Conservation (phyloP, 2,113 vertebrate genomes). For the Pontoporia blainvillei region DNA sequence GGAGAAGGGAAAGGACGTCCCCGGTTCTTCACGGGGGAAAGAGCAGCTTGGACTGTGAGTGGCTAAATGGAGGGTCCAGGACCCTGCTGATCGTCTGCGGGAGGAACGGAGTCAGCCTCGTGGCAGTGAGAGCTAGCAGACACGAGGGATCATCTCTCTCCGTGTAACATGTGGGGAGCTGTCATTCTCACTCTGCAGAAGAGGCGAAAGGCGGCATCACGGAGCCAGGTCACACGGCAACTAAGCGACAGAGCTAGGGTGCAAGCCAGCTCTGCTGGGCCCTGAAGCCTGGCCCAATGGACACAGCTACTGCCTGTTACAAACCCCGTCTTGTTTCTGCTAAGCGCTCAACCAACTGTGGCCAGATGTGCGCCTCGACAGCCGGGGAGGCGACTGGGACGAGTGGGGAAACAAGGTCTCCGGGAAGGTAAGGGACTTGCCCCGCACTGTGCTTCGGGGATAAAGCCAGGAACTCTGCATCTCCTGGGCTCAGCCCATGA, state of each 20-base stretch:
- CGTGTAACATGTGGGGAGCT: accelerated
- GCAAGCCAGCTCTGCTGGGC: neutral
- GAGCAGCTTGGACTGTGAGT: neutral
- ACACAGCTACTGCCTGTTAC: neutral
- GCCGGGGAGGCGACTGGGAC: neutral
- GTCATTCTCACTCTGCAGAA: neutral
- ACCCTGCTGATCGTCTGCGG: no score
- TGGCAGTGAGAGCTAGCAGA: accelerated
- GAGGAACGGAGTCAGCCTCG: neutral
- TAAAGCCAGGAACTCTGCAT: neutral
- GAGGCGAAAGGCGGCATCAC: neutral
- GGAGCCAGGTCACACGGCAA: neutral
- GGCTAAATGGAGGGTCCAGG: neutral
- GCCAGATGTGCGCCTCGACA: accelerated
- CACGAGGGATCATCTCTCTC: neutral
- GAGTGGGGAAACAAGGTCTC: neutral
- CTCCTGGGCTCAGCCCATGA: neutral
- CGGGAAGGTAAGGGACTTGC: neutral
- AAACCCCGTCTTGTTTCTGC: neutral
- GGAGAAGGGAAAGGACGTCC: neutral
- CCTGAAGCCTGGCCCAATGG: neutral
- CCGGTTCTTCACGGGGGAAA: neutral
- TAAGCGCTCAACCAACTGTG: neutral
- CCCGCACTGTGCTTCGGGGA: no score
- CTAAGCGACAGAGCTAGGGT: accelerated